These are phyloP conservation scores for Drosophila nasuta DNA, from an alignment of 1,140 invertebrate species.

Conservation along the genomic window DNA sequence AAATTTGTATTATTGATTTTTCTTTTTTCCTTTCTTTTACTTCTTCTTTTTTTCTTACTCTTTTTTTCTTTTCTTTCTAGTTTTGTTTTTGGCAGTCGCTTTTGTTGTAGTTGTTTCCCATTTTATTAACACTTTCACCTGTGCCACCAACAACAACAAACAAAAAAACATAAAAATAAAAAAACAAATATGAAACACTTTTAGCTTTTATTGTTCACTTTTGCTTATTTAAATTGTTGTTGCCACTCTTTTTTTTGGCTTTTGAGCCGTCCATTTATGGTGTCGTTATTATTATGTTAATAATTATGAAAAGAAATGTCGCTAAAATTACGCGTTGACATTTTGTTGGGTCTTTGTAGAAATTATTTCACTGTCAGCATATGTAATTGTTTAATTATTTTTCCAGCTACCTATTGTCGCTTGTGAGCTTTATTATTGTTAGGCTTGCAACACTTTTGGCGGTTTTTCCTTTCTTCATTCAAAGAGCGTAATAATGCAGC, in stretches of 20 bases:
- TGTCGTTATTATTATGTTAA: conserved; percentile 40
- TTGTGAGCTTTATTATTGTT: conserved; percentile 2
- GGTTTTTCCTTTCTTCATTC: background rate
- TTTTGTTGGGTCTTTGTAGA: conserved; percentile 8
- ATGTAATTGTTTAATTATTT: conserved; percentile 22
- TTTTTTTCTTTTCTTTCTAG: background rate
- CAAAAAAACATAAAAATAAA: conserved; percentile 14
- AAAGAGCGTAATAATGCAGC: background rate
- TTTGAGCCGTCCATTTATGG: conserved; percentile 31
- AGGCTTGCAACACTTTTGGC: conserved; percentile 1
- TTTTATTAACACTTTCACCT: conserved; percentile 52
- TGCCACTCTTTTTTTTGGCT: background rate
- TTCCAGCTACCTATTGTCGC: conserved; percentile 6
- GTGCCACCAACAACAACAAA: conserved; percentile 29
- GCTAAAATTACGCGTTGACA: conserved; percentile 32
- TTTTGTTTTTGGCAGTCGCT: conserved; percentile 34
- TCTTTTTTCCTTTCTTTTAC: conserved; percentile 9
- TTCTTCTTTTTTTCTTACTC: conserved; percentile 22
- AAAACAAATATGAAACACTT: conserved; percentile 32
- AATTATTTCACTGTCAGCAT: conserved; percentile 35
- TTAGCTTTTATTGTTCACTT: conserved; percentile 36
- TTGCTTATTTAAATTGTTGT: conserved; percentile 43
- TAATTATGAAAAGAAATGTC: conserved; percentile 19
- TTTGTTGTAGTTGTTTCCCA: conserved; percentile 43
- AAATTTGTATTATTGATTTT: conserved; percentile 45